Base-by-base conservation (phyloP, 1,140 invertebrate species). In the Cyclina sinensis region DNA sequence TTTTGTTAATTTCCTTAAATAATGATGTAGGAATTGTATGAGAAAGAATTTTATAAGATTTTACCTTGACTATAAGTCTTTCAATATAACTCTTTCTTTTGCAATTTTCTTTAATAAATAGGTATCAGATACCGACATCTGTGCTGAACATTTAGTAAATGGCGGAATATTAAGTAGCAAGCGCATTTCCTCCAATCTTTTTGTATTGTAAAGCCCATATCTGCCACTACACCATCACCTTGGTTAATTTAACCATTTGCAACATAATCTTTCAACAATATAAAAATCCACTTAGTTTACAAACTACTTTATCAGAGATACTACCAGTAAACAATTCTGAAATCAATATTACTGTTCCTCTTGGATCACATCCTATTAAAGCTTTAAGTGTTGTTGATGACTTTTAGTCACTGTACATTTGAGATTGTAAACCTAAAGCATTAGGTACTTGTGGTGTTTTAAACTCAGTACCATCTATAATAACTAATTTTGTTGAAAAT, bases 371-470 rank as follows among this genome's bases (percentile, higher is more conserved):
- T n/a, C 54, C 73, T n/a, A 83, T 65, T 39, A 90, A 54, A 87
- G 24, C 39, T 70, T 84, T 84, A 46, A 62, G 32, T n/a, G 54
- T 78, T 3, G 48, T 81, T 12, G 54, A 81, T 59, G 48, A 59
- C 18, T 90, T 87, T 35, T 91, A 91, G 46, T 91, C 91, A 86
- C 70, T 84, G 59, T 90, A 91, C 21, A 86, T 35, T 78, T 91
- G 91, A 86, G 80, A 80, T 62, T 90, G 90, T 24, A 89, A 27
- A 32, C 57, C 73, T 43, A 76, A 12, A 21, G 65, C 65, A 70
- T 70, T 70, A 24, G 65, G 65, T 70, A 70, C 65, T 70, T 70
- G 65, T 24, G n/a, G n/a, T n/a, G 65, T 76, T 76, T 76, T 76
- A 39, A 39, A n/a, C 39, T 76, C 73, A 21, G 73, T 76, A 37